Evolutionary conservation across 2,888 invertebrate genomes (phyloP).

Genomic region (Drosophila nigritarsus): DNA sequence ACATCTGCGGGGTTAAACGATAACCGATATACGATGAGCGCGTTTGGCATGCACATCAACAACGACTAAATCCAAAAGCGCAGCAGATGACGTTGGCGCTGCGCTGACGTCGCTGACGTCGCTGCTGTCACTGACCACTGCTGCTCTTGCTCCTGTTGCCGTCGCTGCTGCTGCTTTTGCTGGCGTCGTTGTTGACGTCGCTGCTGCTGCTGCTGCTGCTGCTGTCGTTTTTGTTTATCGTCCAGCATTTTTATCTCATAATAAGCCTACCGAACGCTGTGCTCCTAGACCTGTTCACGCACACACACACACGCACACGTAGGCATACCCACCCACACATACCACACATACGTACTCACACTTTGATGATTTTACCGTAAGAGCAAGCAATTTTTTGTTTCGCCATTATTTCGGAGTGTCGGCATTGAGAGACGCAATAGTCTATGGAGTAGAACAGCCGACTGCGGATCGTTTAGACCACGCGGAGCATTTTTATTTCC

Average conservation of each 20-base stretch:
- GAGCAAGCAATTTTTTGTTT: conserved; percentile 66
- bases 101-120: conserved; percentile 9
- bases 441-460: conserved; percentile 80
- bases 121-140: conserved; percentile 8
- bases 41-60: conserved; percentile 7
- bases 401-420: conserved; percentile 60
- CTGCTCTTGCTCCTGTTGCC: conserved; percentile 23
- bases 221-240: conserved; percentile 74
- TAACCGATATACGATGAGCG: not conserved
- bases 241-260: conserved; percentile 81
- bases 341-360: not conserved
- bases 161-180: conserved; percentile 27
- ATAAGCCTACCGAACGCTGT: conserved; percentile 82
- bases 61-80: conserved; percentile 3
- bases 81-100: conserved; percentile 17
- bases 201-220: conserved; percentile 11
- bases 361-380: conserved; percentile 25
- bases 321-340: not conserved
- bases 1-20: not conserved
- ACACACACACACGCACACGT: conserved; percentile 13
- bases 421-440: conserved; percentile 72
- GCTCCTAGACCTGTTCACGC: conserved; percentile 48
- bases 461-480: conserved; percentile 77
- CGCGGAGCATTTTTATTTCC: conserved; percentile 80
- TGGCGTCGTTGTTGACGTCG: conserved; percentile 18